Evolutionary conservation across 2,113 vertebrate species (phyloP), one percentile per base, ranked within the genome.

Genomic region (Pogonocichla stellata): DNA sequence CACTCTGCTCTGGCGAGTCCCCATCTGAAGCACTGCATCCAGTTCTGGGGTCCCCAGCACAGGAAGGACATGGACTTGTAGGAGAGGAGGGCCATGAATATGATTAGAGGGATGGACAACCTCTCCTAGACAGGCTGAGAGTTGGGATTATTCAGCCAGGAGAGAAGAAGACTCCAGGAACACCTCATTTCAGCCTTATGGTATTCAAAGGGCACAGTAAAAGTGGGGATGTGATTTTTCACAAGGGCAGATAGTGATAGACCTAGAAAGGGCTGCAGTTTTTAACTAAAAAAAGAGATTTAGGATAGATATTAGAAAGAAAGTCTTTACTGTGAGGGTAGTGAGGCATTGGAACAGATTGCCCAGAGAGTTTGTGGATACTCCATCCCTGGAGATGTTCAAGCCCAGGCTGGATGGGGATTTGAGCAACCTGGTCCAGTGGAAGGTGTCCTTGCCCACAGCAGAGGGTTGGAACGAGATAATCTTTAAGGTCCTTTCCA

Each of bases 31-130:
- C 31, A 34, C 20, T 64, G 14, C 48, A 34, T 56, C 34, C 12
- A 12, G 7, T 18, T 33, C 34, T 72, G 42, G 31, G 31, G 1
- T 26, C 19, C 17, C 6, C 0, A 0, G 19, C 10, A 56, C 25
- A 48, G 25, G 22, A 56, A 79, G 19, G 48, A 54, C 24, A 5
- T n/a, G 29, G n/a, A 79, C 5, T 13, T 56, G 9, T 10, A 34
- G 34, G 25, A 64, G 25, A 71, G 13, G 40, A 79, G 34, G 4
- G 48, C 2, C 9, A 31, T 34, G 17, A 62, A 79, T 16, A 56
- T 40, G 48, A 34, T 48, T 24, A 34, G 19, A 79, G 5, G 17
- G 20, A 48, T 34, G 29, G 9, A 56, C 5, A 20, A 31, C 14
- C 42, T 71, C 34, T 62, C 40, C 16, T 42, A 48, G 25, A 34